These are phyloP conservation scores for Indicator indicator DNA, from an alignment of 2,113 vertebrate genomes.

Conservation along the genomic window DNA sequence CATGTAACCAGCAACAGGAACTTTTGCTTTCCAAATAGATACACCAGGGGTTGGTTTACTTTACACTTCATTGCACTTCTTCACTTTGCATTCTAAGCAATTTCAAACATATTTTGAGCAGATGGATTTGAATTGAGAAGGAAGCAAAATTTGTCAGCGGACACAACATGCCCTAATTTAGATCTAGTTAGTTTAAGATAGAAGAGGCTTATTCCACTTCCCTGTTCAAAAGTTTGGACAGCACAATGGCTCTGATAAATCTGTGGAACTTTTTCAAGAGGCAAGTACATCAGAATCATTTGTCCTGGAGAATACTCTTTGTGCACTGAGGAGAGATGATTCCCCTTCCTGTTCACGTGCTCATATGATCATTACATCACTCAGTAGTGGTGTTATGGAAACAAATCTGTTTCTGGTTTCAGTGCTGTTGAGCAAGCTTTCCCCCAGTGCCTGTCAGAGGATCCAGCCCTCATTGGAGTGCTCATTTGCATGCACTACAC, in stretches of 20 bases:
- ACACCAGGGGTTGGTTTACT: background rate
- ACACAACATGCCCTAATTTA: background rate
- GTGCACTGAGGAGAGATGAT: background rate
- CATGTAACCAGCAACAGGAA: accelerated
- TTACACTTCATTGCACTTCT: background rate
- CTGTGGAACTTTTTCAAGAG: background rate
- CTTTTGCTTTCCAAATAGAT: background rate
- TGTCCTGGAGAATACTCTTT: background rate
- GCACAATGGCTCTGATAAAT: background rate
- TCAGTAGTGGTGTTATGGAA: background rate
- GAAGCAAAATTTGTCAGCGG: background rate
- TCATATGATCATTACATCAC: background rate
- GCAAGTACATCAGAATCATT: background rate
- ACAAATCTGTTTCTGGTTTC: background rate
- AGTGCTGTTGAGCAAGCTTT: background rate
- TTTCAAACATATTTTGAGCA: background rate
- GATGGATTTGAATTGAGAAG: background rate
- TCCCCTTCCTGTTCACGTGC: background rate
- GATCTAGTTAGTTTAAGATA: background rate
- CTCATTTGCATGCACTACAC: no score
- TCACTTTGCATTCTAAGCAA: background rate
- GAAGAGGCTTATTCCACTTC: background rate
- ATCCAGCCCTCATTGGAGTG: accelerated
- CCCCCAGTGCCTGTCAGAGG: background rate
- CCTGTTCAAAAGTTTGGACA: background rate